These are phyloP conservation scores for Halcyon badia DNA, from an alignment of 2,797 vertebrate species.

Conservation along the genomic window DNA sequence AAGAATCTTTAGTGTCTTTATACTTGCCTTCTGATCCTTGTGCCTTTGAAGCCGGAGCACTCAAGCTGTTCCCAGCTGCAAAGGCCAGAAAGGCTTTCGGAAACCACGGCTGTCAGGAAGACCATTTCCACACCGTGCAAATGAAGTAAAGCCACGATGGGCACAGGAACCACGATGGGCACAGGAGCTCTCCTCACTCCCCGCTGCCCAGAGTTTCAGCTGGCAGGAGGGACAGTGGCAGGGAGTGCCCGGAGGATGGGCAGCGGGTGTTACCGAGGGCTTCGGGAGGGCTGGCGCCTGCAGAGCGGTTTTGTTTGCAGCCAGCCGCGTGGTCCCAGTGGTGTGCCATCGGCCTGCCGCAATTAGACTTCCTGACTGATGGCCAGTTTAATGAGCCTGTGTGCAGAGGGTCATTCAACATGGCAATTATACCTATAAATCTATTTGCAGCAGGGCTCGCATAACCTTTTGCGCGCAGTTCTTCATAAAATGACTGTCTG, in stretches of 20 bases:
- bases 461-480: slow-evolving; percentile 77
- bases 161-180: not conserved
- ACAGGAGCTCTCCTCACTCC: not conserved
- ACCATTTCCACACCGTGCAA: not conserved
- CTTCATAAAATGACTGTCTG: slow-evolving; percentile 81
- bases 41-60: not conserved
- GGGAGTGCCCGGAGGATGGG: not conserved
- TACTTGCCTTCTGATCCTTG: not conserved
- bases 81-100: not conserved
- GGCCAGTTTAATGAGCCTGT: slow-evolving; percentile 85
- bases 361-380: slow-evolving; percentile 83
- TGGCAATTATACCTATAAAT: slow-evolving; percentile 83
- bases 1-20: not conserved
- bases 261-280: not conserved
- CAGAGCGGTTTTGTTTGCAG: slow-evolving; percentile 30
- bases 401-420: slow-evolving; percentile 83
- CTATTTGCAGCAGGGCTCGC: slow-evolving; percentile 77
- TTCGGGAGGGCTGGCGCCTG: not conserved
- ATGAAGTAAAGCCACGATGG: not conserved
- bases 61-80: not conserved
- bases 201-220: not conserved
- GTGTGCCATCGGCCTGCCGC: slow-evolving; percentile 58
- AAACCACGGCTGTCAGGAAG: not conserved
- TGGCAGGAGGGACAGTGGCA: not conserved
- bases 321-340: slow-evolving; percentile 7